Percentiles rank a stretch among this genome's conserved stretches.
phyloP scores from a whole-genome alignment of 2,888 invertebrate species.

The Plagodis dolabraria region DNA sequence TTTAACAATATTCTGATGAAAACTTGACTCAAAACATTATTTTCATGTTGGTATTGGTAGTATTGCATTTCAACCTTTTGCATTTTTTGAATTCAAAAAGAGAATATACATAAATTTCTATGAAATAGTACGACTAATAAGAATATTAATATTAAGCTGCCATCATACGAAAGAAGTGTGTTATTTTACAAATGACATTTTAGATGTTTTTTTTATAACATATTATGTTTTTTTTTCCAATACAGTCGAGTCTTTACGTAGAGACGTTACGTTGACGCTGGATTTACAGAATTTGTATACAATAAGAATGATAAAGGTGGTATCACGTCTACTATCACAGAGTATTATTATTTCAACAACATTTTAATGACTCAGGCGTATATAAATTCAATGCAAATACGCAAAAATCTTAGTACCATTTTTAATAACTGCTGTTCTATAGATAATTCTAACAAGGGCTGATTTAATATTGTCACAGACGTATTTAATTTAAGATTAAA shows the following conservation, averaged over 20 bases:
- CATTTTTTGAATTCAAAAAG: slow-evolving; percentile 1
- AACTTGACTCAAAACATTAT: too few relatives aligned
- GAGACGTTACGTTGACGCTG: slow-evolving; percentile 29
- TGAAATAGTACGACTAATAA: slow-evolving; percentile 6
- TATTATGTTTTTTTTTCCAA: slow-evolving; percentile 15
- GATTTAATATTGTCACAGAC: slow-evolving; percentile 3
- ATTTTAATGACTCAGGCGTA: slow-evolving; percentile 57
- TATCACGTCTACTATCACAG: slow-evolving; percentile 84
- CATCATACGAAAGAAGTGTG: slow-evolving; percentile 17
- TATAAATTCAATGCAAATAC: slow-evolving; percentile 55
- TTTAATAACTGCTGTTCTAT: not conserved
- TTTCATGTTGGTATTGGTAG: too few relatives aligned
- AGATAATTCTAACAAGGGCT: not conserved
- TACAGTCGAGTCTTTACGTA: slow-evolving; percentile 24
- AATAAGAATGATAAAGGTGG: slow-evolving; percentile 72
- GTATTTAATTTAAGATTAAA: not conserved
- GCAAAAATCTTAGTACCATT: slow-evolving; percentile 32
- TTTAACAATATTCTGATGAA: too few relatives aligned
- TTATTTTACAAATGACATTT: slow-evolving; percentile 29
- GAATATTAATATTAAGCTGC: slow-evolving; percentile 15
- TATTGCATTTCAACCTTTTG: too few relatives aligned
- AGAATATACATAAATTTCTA: slow-evolving; percentile 1
- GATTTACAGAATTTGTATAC: slow-evolving; percentile 41
- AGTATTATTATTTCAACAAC: slow-evolving; percentile 78
- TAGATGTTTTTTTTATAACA: not conserved